Evolutionary conservation across 2,888 invertebrate species (phyloP).

Genomic region (Hemithea aestivaria): DNA sequence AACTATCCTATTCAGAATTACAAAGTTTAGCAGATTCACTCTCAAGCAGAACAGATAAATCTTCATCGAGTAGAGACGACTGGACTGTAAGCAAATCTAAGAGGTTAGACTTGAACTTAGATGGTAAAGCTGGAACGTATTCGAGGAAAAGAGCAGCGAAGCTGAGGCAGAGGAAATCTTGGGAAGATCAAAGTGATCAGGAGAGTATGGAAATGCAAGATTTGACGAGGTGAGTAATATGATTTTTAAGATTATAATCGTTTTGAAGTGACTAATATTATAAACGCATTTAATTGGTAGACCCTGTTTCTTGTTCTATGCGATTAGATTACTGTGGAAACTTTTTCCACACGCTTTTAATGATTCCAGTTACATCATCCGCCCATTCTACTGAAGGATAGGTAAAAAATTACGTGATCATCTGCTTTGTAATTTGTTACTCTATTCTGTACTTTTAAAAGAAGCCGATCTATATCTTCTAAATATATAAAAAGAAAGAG

Average conservation of each 20-base stretch:
- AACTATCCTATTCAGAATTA: conserved; percentile 63
- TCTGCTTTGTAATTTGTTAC: no score
- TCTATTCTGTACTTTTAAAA: no score
- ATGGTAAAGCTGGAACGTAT: conserved; percentile 73
- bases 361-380: no score
- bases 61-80: conserved; percentile 68
- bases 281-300: no score
- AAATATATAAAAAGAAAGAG: no score
- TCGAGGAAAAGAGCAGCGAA: conserved; percentile 70
- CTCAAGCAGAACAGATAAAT: conserved; percentile 59
- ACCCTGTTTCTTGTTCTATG: no score
- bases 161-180: conserved; percentile 78
- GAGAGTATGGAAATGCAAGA: conserved; percentile 84
- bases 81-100: conserved; percentile 68
- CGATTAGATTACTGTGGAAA: no score
- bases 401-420: no score
- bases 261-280: no score
- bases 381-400: no score
- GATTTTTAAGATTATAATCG: neutral
- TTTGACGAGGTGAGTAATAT: conserved; percentile 66
- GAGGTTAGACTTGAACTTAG: conserved; percentile 64
- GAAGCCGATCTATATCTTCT: no score
- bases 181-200: conserved; percentile 86
- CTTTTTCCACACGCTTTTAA: no score
- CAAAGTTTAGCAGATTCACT: conserved; percentile 68